Conservation (phyloP, 2,113 vertebrate genomes). For the Asarcornis scutulata region DNA sequence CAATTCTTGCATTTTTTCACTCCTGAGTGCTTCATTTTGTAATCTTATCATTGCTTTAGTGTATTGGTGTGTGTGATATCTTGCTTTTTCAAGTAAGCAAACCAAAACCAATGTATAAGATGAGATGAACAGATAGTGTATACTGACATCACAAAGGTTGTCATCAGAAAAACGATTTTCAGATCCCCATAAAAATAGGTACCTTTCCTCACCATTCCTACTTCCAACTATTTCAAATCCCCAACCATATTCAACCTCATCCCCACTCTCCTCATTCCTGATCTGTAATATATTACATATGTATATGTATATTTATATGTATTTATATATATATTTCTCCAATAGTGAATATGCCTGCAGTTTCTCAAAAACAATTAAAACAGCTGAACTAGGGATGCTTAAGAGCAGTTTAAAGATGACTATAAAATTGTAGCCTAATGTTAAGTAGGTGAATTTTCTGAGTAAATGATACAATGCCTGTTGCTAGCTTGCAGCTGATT, state of each 20-base stretch:
- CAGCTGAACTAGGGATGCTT: background rate
- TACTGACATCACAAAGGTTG: background rate
- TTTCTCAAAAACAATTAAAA: background rate
- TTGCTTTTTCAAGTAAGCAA: background rate
- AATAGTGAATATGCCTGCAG: background rate
- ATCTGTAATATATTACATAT: background rate
- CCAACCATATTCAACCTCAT: background rate
- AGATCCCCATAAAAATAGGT: background rate
- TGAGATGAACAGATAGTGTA: background rate
- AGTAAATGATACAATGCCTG: background rate
- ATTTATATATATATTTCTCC: background rate
- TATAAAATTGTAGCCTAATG: background rate
- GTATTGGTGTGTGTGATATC: background rate
- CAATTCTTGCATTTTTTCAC: constrained; percentile 32
- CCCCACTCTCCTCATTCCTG: background rate
- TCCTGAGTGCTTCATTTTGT: background rate
- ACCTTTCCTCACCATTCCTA: background rate
- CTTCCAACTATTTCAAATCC: background rate
- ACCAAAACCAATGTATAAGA: background rate
- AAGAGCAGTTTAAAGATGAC: no score
- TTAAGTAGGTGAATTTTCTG: background rate
- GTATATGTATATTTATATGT: background rate
- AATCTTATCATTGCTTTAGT: background rate
- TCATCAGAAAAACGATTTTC: background rate
- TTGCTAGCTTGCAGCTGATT: background rate